Percentiles rank a stretch among this genome's conserved stretches.
Evolutionary conservation across 2,888 invertebrate species (phyloP).

Genomic region (Cantharis rufa): DNA sequence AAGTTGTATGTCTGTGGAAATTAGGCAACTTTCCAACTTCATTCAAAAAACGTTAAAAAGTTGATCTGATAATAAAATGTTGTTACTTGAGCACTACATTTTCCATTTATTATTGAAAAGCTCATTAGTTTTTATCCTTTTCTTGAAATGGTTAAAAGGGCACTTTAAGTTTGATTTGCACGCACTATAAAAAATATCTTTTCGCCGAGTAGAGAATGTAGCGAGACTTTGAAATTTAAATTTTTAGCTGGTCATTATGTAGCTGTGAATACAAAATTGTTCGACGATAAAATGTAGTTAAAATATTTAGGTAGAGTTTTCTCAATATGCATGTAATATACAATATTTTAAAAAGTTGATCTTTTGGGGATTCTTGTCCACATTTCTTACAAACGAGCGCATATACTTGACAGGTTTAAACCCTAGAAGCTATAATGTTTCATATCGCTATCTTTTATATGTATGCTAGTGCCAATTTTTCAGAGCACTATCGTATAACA

Average conservation of each 20-base stretch:
- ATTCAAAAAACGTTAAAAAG: not conserved
- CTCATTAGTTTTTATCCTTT: too few relatives aligned
- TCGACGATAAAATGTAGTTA: not conserved
- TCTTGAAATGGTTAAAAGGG: not conserved
- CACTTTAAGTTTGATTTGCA: not conserved
- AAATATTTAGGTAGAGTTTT: not conserved
- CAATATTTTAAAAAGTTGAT: constrained; percentile 40
- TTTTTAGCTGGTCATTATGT: not conserved
- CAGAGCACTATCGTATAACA: constrained; percentile 49
- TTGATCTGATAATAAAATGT: not conserved
- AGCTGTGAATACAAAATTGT: not conserved
- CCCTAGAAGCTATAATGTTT: constrained; percentile 50
- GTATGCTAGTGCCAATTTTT: constrained; percentile 50
- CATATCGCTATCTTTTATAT: constrained; percentile 50
- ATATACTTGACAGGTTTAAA: constrained; percentile 48
- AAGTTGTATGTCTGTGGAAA: too few relatives aligned
- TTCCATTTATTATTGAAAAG: not conserved
- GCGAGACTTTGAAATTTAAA: not conserved
- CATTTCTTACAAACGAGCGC: constrained; percentile 45
- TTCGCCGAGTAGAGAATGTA: too few relatives aligned
- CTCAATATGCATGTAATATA: constrained; percentile 31
- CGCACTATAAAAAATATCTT: too few relatives aligned
- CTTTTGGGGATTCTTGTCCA: constrained; percentile 42
- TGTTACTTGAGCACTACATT: not conserved
- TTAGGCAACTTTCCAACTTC: not conserved